phyloP scores from a whole-genome alignment of 2,797 vertebrate species.

The Chanos chanos region DNA sequence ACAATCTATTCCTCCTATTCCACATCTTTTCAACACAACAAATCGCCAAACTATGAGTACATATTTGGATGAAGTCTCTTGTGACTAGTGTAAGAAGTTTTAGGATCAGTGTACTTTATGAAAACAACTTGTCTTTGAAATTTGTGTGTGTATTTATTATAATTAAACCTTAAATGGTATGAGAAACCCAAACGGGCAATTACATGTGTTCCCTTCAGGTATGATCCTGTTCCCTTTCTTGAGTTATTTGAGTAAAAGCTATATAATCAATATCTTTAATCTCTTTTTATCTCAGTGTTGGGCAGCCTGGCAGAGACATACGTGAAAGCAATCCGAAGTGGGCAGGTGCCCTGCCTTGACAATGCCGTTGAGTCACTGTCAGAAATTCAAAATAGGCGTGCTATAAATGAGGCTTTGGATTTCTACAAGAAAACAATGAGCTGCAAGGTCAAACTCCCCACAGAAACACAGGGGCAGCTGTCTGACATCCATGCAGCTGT shows the following conservation, averaged over 20 bases:
- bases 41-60: too few species aligned
- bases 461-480: constrained; percentile 43
- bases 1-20: too few species aligned
- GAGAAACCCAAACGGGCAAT: too few species aligned
- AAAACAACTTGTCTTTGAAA: too few species aligned
- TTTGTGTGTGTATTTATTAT: too few species aligned
- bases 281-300: constrained; percentile 47
- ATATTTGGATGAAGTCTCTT: too few species aligned
- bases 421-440: constrained; percentile 46
- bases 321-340: constrained; percentile 53
- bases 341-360: constrained; percentile 60
- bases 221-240: too few species aligned
- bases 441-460: constrained; percentile 38
- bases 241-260: not conserved
- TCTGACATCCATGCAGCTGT: constrained; percentile 44
- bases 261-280: not conserved
- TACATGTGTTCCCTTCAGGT: too few species aligned
- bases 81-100: too few species aligned
- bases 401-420: constrained; percentile 39
- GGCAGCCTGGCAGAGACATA: constrained; percentile 53
- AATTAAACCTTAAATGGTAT: too few species aligned
- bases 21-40: too few species aligned
- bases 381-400: constrained; percentile 48
- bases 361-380: constrained; percentile 53
- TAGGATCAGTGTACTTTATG: too few species aligned